Base-by-base conservation (phyloP, 2,797 vertebrate species). In the Sus cebifrons region DNA sequence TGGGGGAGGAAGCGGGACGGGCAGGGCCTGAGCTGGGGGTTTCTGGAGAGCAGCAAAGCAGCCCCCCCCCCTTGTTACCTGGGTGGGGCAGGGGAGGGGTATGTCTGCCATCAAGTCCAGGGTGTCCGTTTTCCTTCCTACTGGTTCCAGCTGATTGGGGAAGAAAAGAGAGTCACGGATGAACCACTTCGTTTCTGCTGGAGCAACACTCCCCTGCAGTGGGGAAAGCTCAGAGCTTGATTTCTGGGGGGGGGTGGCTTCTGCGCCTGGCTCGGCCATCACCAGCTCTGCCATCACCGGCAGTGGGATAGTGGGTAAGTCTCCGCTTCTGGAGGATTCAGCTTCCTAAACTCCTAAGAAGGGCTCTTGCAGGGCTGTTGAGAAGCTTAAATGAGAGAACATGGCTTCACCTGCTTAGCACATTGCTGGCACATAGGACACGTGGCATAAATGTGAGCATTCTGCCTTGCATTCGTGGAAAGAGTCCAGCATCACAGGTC, bases 51-150 rank as follows among this genome's bases (percentile, higher is more conserved):
- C n/a, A 64, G 9, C 32, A 79, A 16, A 62, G 29, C 29, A 4
- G 3, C 84, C 18, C 17, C 23, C 25, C 67, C 18, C 56, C 70
- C 36, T 10, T 2, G 64, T 98, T 99, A 99, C 99, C 99, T 98
- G 94, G 79, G 99, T 98, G 11, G 99, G 99, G 96, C 99, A 99
- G 97, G 98, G 98, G 12, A 99, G 97, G 32, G 97, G 17, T 1
- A 99, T 68, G 5, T 96, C 97, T n/a, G 71, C 82, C 2, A 32
- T 49, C 89, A 99, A 99, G 98, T 99, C 96, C 92, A 99, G 98
- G 0, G 97, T 98, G n/a, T 98, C 98, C 0, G 98, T 99, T 98
- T 99, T 99, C 96, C 99, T 98, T 74, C 98, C 99, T 58, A 99
- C 95, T 40, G 99, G 99, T 88, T 99, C 99, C 15, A 99, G 93